phyloP scores from a whole-genome alignment of 2,113 vertebrate genomes.

The Malurus melanocephalus region DNA sequence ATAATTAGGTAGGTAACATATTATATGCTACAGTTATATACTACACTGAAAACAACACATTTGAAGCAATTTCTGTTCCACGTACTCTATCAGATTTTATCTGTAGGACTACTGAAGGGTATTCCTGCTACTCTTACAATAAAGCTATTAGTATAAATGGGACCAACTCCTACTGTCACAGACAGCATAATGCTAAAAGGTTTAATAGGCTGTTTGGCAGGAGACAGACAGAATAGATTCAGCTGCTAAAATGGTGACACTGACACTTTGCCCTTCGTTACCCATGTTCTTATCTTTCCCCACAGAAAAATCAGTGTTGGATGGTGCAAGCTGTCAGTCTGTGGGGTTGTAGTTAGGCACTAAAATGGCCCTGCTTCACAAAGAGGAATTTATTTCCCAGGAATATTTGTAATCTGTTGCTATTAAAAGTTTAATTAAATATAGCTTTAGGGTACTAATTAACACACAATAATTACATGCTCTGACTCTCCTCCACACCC shows the following conservation, averaged over 20 bases:
- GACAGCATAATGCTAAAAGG: not conserved
- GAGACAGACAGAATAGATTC: constrained; percentile 37
- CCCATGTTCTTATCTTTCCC: not conserved
- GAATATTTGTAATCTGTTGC: constrained; percentile 58
- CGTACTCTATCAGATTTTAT: not conserved
- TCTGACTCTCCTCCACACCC: constrained; percentile 27
- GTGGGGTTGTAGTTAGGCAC: not conserved
- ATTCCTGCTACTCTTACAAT: not conserved
- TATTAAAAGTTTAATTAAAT: constrained; percentile 43
- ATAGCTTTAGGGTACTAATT: constrained; percentile 3
- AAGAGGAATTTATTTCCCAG: constrained; percentile 13
- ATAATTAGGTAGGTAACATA: not conserved
- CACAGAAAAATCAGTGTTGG: not conserved
- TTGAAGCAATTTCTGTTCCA: not conserved
- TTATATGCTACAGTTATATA: not conserved
- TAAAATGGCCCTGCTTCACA: not conserved
- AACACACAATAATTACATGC: constrained; percentile 38
- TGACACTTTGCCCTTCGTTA: constrained; percentile 15
- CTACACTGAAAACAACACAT: not conserved
- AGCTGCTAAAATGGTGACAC: constrained; percentile 25
- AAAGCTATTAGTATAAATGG: constrained; percentile 26
- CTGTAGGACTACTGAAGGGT: constrained; percentile 14
- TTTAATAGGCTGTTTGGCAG: constrained; percentile 21
- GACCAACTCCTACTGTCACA: constrained; percentile 5
- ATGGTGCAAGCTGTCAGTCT: not conserved